Evolutionary conservation across 2,113 vertebrate genomes (phyloP), one percentile per base, ranked within the genome.

Genomic region (Nerophis lumbriciformis): DNA sequence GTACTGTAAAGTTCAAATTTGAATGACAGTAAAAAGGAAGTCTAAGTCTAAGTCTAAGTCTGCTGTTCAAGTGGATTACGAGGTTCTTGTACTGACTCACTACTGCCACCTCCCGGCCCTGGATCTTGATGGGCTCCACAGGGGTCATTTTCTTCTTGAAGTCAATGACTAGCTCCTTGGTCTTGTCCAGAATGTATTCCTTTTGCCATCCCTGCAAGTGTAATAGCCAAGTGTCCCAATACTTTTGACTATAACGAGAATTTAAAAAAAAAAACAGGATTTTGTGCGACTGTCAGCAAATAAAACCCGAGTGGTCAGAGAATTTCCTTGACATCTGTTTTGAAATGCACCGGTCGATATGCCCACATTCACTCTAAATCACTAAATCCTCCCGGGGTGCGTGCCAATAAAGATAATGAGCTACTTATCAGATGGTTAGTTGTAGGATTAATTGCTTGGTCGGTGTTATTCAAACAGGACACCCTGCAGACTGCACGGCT

Each of bases 381-480:
- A 28, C 28, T 69, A 62, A 73, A 61, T 69, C 76, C 63, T 51
- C 5, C 11, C 47, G 42, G 68, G 61, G 64, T 68, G 58, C 16
- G 44, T 72, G 79, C 72, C 84, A 81, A 72, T 67, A 75, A 52
- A 71, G 58, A 81, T 83, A 87, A 83, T 79, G 69, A 80, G 71
- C 51, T 71, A 67, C 71, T 82, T 82, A 82, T 86, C 71, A 78
- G 64, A 65, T 72, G 67, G 65, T 81, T 78, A 68, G 65, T 68
- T 77, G 39, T 44, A 56, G 76, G 69, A 76, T 82, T 75, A 80
- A 81, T 77, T 77, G 76, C 68, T 53, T 68, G 83, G 71, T 83
- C 81, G 80, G 76, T 73, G 74, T 80, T 85, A 83, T 79, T 80
- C 72, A 78, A 80, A 83, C 76, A 62, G 6, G 54, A 73, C 73